Evolutionary conservation across 1,140 invertebrate species (phyloP), one percentile per base, ranked within the genome.

Genomic region (Drosophila neocordata): DNA sequence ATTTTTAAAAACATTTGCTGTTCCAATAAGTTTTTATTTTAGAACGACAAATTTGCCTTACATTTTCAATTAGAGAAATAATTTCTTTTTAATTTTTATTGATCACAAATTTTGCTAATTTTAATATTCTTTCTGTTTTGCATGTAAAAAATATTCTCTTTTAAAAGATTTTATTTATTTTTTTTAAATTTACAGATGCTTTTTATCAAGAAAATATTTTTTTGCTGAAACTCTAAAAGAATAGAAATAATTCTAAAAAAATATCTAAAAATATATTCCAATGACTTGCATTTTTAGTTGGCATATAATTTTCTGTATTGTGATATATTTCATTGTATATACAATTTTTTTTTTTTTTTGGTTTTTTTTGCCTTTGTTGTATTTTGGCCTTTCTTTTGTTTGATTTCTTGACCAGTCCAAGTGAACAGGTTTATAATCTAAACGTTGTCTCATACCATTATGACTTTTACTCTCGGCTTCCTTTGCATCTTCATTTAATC

Each of bases 401-500:
- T 63, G 38, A 38, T 60, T 65, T 69, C 62, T 69, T 79, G 80
- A 80, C 56, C 73, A 73, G 58, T 74, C 52, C 53, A 63, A 67
- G 62, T 63, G 63, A 85, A 88, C 82, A 87, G 82, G 82, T 87
- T 87, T 84, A 44, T 59, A 61, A 44, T 65, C 55, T 85, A 87
- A 85, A 72, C 70, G 82, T 59, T 87, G 78, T 81, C 72, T 57
- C 82, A 87, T 85, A 67, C 60, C 60, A 73, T 65, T 70, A 65
- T 65, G 76, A 65, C 81, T 84, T 73, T 80, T 71, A 68, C 80
- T 84, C 81, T 67, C 12, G n/a, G 58, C 67, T 65, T 82, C 82
- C 78, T 85, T 85, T 75, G 82, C 78, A 87, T 85, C 82, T 85
- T 85, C 82, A 82, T 85, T 85, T 73, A 85, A 83, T 66, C 56